Percentiles rank a stretch among this genome's conserved stretches.
These are phyloP conservation scores for Pygoscelis adeliae DNA, from an alignment of 2,113 vertebrate genomes.

Conservation along the genomic window DNA sequence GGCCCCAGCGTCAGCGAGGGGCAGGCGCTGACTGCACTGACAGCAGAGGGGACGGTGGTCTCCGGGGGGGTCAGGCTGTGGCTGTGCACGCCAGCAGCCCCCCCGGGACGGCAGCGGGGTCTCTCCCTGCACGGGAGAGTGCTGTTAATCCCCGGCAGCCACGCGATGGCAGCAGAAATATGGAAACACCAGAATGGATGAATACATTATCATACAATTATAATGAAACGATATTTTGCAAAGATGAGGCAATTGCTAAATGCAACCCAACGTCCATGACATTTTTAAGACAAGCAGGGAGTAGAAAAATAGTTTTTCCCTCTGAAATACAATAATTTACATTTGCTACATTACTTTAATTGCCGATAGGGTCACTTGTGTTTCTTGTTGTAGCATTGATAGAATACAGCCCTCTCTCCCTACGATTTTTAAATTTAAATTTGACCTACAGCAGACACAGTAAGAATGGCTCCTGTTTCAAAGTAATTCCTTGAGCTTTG, in stretches of 20 bases:
- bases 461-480: background rate
- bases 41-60: background rate
- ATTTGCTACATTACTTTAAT: background rate
- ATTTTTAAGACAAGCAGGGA: background rate
- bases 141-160: background rate
- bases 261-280: fast-evolving
- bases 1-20: background rate
- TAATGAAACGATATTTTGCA: background rate
- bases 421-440: background rate
- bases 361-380: background rate
- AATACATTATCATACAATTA: background rate
- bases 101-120: background rate
- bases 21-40: background rate
- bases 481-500: background rate
- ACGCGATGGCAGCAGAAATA: conserved; percentile 44
- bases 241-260: background rate
- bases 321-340: background rate
- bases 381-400: background rate
- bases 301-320: background rate
- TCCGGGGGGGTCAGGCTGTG: background rate
- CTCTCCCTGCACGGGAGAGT: too few species aligned
- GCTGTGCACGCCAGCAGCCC: background rate
- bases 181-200: background rate
- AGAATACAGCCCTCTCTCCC: background rate
- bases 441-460: background rate